Evolutionary conservation across 2,797 vertebrate species (phyloP), one percentile per base, ranked within the genome.

Genomic region (Crossoptilon crossoptilon): DNA sequence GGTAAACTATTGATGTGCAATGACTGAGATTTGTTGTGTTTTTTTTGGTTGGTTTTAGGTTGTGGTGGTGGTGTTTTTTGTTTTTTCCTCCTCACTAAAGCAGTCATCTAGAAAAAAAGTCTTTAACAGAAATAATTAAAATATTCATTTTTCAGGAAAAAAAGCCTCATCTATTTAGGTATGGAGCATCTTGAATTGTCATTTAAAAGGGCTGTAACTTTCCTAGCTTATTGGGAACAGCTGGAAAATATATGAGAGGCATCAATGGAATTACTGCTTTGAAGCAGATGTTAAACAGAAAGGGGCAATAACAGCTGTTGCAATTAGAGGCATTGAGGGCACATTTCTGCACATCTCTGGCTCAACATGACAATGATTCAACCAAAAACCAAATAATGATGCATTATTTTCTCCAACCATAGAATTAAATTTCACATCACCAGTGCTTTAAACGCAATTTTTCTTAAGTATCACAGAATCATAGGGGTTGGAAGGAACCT

Each of bases 211-310:
- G 27, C 77, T 85, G 85, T 95, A 95, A 96, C 92, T 91, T 84
- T 88, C 46, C 71, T 76, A 66, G 69, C 95, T 95, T 95, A 95
- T 95, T 94, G 94, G 88, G 94, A 97, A 96, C 92, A 97, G 87
- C 84, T 97, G 97, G 91, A 73, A 96, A 67, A 90, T 69, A 60
- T 23, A 91, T 85, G 76, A 90, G 86, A 88, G 31, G 31, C 90
- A 0, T 95, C 91, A 82, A 92, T 90, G 59, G 67, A 68, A 94
- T 85, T 81, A 84, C 87, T 96, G 29, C 88, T 95, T 77, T 93
- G 79, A 94, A 95, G 58, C 95, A 97, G 95, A 96, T 97, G 94
- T 96, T 96, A 91, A 95, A 56, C 81, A 96, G 90, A 95, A 94
- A 41, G 79, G 90, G 89, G 56, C 66, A 97, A 75, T 85, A 94